Percentiles rank a stretch among this genome's conserved stretches.
Evolutionary conservation across 2,797 vertebrate species (phyloP).

Genomic region (Anguilla marmorata): DNA sequence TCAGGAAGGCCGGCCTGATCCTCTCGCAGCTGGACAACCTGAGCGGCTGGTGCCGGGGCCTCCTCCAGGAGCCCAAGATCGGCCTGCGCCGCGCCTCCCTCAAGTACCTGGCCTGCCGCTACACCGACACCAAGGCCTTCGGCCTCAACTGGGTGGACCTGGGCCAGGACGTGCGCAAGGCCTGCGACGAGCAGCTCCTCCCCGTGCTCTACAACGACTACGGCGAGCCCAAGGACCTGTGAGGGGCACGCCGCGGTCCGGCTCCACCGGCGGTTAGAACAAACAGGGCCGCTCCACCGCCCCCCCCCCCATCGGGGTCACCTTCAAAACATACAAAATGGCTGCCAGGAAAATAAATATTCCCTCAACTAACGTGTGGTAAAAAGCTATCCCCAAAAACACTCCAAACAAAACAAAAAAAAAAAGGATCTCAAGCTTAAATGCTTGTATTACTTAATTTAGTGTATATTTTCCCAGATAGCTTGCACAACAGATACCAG

Average conservation of each 20-base stretch:
- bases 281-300: neutral
- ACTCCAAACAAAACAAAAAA: neutral
- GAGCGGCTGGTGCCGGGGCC: slow-evolving; percentile 89
- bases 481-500: neutral
- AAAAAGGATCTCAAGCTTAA: slow-evolving; percentile 10
- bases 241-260: slow-evolving; percentile 31
- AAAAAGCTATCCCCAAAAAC: slow-evolving; percentile 1
- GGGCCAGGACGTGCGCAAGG: slow-evolving; percentile 89
- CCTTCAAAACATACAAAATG: slow-evolving; percentile 17
- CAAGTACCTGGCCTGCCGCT: slow-evolving; percentile 91
- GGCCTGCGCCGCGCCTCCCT: slow-evolving; percentile 87
- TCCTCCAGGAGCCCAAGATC: slow-evolving; percentile 93
- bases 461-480: slow-evolving; percentile 43
- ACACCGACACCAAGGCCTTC: slow-evolving; percentile 93
- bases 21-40: slow-evolving; percentile 91
- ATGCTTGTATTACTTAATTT: slow-evolving; percentile 42
- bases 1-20: slow-evolving; percentile 94
- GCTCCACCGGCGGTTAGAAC: slow-evolving; percentile 18
- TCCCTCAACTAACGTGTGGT: slow-evolving; percentile 26
- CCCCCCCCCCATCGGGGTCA: neutral
- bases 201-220: slow-evolving; percentile 95
- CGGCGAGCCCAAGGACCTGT: slow-evolving; percentile 88
- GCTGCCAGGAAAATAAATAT: slow-evolving; percentile 18
- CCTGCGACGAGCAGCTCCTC: slow-evolving; percentile 91
- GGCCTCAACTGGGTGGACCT: slow-evolving; percentile 91